Base-by-base conservation (phyloP, 2,888 invertebrate genomes). In the Diaperis boleti region DNA sequence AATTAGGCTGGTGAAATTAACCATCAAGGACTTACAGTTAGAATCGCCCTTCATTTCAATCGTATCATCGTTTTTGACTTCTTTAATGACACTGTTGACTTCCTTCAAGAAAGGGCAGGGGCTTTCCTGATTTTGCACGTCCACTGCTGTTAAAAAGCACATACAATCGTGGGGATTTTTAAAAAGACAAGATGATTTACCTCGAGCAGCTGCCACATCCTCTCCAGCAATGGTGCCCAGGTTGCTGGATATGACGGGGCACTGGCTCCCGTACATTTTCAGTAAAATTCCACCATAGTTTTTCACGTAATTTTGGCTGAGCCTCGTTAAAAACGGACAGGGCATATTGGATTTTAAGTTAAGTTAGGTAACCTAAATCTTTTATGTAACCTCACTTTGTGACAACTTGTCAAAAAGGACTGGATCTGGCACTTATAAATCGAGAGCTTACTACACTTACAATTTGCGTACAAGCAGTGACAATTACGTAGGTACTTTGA, bases 281-380 rank as follows among this genome's bases (percentile, higher is more conserved):
- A 93, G 81, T 71, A 95, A 83, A 55, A 85, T 85, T 35, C 89
- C 84, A 42, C 91, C 91, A 83, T 95, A 93, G 82, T 92, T 94
- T 69, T 92, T 89, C 67, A 95, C 87, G 82, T 91, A 95, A 75
- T 88, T 88, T 69, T 90, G 85, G 75, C 91, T 92, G 66, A 95
- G 84, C 69, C 91, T 89, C 73, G 90, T 91, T 75, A 95, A 83
- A 83, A 95, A 95, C 67, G 95, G 95, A 81, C 95, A 95, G 78
- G 94, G 91, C 94, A 95, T 94, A 78, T 82, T 88, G 42, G 60
- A 60, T 22, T 29, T 56, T 37, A 18, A 4, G n/a, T n/a, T n/a
- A n/a, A n/a, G n/a, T n/a, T n/a, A n/a, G n/a, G 13, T 66, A 62
- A 66, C 61, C 69, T 70, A 33, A 67, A 63, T 61, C 33, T 61